Conservation (phyloP, 2,797 vertebrate genomes). For the Coreius guichenoti region DNA sequence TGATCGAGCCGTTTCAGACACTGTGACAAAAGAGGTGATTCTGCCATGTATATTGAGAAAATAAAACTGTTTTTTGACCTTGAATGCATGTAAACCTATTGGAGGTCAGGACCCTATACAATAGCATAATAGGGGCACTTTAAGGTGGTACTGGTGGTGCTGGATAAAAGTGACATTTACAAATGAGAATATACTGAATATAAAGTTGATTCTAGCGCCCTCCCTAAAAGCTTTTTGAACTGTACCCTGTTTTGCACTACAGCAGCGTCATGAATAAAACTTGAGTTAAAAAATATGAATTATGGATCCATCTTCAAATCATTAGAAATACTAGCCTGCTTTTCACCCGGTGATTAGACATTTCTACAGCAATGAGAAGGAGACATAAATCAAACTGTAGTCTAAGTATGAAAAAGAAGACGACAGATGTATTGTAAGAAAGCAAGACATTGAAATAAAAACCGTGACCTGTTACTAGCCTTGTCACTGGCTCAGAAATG, state of each 20-base stretch:
- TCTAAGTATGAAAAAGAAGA: conserved; percentile 6
- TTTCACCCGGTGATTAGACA: conserved; percentile 25
- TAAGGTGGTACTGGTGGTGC: neutral
- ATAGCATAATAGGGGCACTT: neutral
- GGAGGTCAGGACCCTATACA: neutral
- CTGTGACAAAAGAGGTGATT: neutral
- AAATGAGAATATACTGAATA: neutral
- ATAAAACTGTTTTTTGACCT: neutral
- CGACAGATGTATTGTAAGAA: conserved; percentile 28
- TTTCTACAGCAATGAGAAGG: conserved; percentile 2
- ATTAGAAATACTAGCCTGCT: conserved; percentile 20
- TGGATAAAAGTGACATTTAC: neutral
- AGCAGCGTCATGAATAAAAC: conserved; percentile 16
- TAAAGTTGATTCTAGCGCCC: neutral
- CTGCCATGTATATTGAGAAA: neutral
- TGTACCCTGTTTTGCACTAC: neutral
- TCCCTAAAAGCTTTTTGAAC: neutral
- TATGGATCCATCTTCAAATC: conserved; percentile 31
- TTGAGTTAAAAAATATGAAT: conserved; percentile 33
- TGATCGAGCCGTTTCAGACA: neutral
- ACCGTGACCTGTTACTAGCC: conserved; percentile 59
- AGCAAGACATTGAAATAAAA: conserved; percentile 51
- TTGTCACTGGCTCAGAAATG: conserved; percentile 56
- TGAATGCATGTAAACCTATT: neutral
- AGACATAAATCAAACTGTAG: conserved; percentile 34